phyloP scores from a whole-genome alignment of 2,888 invertebrate genomes.

The Criorhina ranunculi region DNA sequence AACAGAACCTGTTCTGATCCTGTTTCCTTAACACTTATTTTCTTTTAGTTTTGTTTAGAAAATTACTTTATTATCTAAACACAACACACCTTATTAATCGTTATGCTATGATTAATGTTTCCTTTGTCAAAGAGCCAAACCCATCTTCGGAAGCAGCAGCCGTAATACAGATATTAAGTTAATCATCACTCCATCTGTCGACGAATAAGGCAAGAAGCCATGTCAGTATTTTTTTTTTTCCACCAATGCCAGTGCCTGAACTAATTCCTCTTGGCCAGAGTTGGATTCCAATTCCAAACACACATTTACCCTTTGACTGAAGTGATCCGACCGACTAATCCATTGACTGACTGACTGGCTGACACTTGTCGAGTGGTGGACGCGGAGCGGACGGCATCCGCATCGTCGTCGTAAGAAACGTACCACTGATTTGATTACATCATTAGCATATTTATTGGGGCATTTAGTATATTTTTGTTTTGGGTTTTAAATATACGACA shows the following conservation, averaged over 20 bases:
- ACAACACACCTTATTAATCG: slow-evolving; percentile 36
- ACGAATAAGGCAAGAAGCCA: slow-evolving; percentile 12
- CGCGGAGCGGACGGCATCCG: slow-evolving; percentile 19
- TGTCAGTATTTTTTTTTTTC: slow-evolving; percentile 49
- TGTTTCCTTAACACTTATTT: not conserved
- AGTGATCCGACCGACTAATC: slow-evolving; percentile 60
- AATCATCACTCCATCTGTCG: slow-evolving; percentile 65
- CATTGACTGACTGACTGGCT: slow-evolving; percentile 73
- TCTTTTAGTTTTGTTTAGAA: no score
- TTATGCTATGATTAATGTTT: slow-evolving; percentile 47
- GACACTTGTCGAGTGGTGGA: slow-evolving; percentile 66
- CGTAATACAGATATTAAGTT: slow-evolving; percentile 64
- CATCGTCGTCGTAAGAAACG: slow-evolving; percentile 38
- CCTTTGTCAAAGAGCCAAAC: slow-evolving; percentile 20
- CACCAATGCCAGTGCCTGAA: slow-evolving; percentile 59
- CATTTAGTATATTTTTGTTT: slow-evolving; percentile 77
- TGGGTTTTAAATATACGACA: slow-evolving; percentile 76
- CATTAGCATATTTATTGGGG: slow-evolving; percentile 77
- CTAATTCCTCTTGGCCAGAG: slow-evolving; percentile 53
- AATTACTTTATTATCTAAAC: slow-evolving; percentile 31
- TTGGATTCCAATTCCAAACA: slow-evolving; percentile 33
- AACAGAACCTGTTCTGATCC: no score
- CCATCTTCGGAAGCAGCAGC: slow-evolving; percentile 31
- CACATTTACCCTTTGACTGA: slow-evolving; percentile 51
- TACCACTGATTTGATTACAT: slow-evolving; percentile 76